Evolutionary conservation across 1,140 invertebrate genomes (phyloP).

Genomic region (Venturia canescens): DNA sequence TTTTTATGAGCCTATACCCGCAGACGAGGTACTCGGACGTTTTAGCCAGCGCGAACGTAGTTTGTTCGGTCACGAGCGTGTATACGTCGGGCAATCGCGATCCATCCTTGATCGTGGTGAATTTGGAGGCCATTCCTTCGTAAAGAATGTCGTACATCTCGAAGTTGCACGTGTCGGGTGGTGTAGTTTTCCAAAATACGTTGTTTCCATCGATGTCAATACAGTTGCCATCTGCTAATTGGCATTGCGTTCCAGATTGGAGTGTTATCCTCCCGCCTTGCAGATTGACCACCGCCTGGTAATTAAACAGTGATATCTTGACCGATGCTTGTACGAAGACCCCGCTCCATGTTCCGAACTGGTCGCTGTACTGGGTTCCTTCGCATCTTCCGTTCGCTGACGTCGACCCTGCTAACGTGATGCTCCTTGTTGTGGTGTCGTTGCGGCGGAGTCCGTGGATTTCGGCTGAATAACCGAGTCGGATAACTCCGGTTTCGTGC

Average conservation of each 20-base stretch:
- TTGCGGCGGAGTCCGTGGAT: too few species aligned
- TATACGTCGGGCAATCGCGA: neutral
- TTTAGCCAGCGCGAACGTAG: neutral
- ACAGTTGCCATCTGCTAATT: too few species aligned
- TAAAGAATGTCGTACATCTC: neutral
- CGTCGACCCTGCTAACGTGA: too few species aligned
- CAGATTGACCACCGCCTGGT: neutral
- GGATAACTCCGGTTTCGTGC: too few species aligned
- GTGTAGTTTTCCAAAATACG: neutral
- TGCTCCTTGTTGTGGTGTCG: too few species aligned
- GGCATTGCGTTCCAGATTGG: too few species aligned
- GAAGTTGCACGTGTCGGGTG: neutral
- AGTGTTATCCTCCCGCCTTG: neutral
- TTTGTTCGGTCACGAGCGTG: neutral
- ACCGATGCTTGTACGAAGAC: neutral
- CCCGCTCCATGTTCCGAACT: neutral
- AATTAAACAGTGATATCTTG: neutral
- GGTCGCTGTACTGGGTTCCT: neutral
- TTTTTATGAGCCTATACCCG: too few species aligned
- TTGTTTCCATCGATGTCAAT: neutral
- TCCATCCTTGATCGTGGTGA: neutral
- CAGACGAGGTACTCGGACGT: neutral
- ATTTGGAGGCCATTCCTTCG: neutral
- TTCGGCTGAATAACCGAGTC: too few species aligned
- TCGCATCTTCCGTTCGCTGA: neutral